These are phyloP conservation scores for Pangasius krempfi DNA, from an alignment of 2,797 vertebrate genomes.

Conservation along the genomic window DNA sequence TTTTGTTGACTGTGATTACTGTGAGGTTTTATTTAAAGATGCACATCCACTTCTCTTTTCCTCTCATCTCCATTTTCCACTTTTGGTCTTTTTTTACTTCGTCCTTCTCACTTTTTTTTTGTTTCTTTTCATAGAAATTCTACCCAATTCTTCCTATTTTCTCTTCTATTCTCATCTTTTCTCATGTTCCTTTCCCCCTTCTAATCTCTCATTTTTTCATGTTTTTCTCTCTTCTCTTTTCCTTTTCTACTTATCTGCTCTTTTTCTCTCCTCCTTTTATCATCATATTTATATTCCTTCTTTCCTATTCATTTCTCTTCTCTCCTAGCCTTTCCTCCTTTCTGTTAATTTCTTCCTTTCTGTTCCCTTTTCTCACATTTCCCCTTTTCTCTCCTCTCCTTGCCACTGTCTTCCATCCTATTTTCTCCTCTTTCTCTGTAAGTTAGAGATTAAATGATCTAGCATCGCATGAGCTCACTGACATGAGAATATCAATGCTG, in stretches of 20 bases:
- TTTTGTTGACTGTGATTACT: conserved; percentile 19
- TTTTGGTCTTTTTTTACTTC: not conserved
- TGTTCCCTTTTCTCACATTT: not conserved
- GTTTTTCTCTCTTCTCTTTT: not conserved
- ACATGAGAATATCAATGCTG: not conserved
- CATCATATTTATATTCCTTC: not conserved
- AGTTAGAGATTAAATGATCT: not conserved
- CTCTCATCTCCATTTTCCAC: not conserved
- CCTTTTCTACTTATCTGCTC: not conserved
- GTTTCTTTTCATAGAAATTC: not conserved
- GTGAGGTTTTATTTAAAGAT: not conserved
- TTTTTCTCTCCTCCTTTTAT: too few relatives aligned
- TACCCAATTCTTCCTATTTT: not conserved
- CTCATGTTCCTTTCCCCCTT: not conserved
- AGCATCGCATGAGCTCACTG: not conserved
- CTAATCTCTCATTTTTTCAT: not conserved
- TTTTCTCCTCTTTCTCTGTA: not conserved
- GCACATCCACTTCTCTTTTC: not conserved
- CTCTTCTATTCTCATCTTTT: not conserved
- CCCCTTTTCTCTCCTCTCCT: too few relatives aligned
- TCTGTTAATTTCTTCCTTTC: not conserved
- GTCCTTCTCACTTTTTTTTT: not conserved
- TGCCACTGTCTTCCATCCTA: not conserved
- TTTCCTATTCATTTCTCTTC: conserved; percentile 13
- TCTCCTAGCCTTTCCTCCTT: not conserved